A percentile compares a stretch with the other conserved stretches of the same genome.
These are phyloP conservation scores for Corythornis cristatus DNA, from an alignment of 2,113 vertebrate species.

Conservation along the genomic window DNA sequence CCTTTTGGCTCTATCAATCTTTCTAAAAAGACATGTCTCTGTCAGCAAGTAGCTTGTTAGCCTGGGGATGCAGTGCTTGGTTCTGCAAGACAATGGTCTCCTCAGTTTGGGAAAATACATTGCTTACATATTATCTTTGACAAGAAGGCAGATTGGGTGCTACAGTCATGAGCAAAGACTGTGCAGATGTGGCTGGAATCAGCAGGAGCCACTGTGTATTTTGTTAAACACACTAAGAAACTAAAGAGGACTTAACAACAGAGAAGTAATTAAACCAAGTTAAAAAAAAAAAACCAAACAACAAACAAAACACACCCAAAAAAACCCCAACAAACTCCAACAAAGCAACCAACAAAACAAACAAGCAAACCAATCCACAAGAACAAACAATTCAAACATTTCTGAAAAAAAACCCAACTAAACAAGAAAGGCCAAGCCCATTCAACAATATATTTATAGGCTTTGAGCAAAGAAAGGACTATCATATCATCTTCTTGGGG, in stretches of 20 bases:
- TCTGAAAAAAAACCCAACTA: neutral
- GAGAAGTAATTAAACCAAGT: neutral
- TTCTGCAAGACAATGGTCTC: rapidly evolving
- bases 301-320: neutral
- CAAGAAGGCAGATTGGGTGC: neutral
- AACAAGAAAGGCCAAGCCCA: neutral
- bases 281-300: neutral
- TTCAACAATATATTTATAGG: neutral
- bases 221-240: neutral
- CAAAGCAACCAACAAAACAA: too few species aligned
- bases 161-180: neutral
- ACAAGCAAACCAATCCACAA: neutral
- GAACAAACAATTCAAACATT: neutral
- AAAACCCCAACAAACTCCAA: neutral
- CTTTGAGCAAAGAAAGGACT: neutral
- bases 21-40: neutral
- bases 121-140: neutral
- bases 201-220: neutral
- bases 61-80: neutral
- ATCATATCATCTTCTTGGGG: neutral
- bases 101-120: neutral
- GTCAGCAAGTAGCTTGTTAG: neutral
- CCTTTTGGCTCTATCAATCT: neutral
- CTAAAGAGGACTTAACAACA: neutral
- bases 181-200: neutral